Percentiles rank a stretch among this genome's conserved stretches.
phyloP scores from a whole-genome alignment of 2,797 vertebrate genomes.

The Leptodactylus fallax region DNA sequence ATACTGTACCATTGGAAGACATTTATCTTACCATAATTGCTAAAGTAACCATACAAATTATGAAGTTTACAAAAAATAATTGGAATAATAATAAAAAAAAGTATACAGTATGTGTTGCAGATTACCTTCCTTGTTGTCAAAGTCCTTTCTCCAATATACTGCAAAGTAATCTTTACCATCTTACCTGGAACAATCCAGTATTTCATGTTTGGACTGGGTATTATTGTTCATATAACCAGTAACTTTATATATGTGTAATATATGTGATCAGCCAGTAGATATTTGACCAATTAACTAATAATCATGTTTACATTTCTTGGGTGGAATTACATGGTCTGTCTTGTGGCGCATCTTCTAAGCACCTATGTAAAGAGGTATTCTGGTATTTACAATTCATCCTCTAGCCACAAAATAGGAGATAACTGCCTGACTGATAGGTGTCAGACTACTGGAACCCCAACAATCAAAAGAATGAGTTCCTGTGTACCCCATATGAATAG shows the following conservation, averaged over 20 bases:
- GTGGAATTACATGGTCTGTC: background rate
- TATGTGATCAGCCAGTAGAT: background rate
- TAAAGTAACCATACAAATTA: too few species aligned
- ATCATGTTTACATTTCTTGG: background rate
- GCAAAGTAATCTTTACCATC: background rate
- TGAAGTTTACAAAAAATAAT: too few species aligned
- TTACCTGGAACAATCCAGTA: background rate
- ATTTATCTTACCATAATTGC: too few species aligned
- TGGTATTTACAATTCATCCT: background rate
- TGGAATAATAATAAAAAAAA: background rate
- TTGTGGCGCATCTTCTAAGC: too few species aligned
- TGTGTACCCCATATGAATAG: too few species aligned
- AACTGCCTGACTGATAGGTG: too few species aligned
- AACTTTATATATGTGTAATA: background rate
- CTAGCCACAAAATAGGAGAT: background rate
- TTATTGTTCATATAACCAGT: background rate
- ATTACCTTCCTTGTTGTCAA: background rate
- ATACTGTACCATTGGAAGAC: too few species aligned
- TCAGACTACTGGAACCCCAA: too few species aligned
- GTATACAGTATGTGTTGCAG: background rate
- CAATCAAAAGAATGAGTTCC: too few species aligned
- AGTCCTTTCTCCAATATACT: too few species aligned
- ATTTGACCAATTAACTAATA: background rate
- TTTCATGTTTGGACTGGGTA: background rate
- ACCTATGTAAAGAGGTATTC: too few species aligned